Base-by-base conservation (phyloP, 2,113 vertebrate species). In the Brienomyrus brachyistius region DNA sequence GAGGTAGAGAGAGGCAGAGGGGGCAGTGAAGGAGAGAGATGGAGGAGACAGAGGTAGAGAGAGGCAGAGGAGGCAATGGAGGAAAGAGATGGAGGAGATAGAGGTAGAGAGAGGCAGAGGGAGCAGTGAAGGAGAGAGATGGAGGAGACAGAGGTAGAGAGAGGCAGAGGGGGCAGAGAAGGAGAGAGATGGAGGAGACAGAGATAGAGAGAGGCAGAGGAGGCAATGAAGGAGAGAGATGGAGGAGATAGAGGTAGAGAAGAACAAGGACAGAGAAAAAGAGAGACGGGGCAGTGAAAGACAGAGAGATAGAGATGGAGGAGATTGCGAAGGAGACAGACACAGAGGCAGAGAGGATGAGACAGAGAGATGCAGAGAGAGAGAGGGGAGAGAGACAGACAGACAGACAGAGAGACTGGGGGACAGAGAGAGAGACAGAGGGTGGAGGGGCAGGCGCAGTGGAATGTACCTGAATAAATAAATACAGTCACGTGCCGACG, bases 401-500 rank as follows among this genome's bases (percentile, higher is more conserved):
- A 27, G 10, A 47, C n/a, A 47, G 0, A 48, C 62, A 85, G 90
- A 45, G 86, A 31, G 50, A 82, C 47, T 66, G 70, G 59, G 54
- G 62, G 66, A 77, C 48, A 74, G 88, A 27, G 15, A 87, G 56
- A 52, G 54, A 8, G 56, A n/a, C 56, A 80, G 51, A 48, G 82
- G 23, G 48, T 10, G 17, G 21, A 90, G 87, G 89, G 90, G 88
- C 90, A 92, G 92, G 92, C 92, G 89, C 93, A 91, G 90, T 88
- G 91, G 90, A 90, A 74, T 87, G 80, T 90, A 92, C 92, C 91
- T 90, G 91, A 93, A 95, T 94, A 95, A 95, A 95, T 95, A 94
- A 95, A 95, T 92, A 95, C 93, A 90, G 93, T 93, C 94, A 93
- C 91, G 92, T 93, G 93, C 94, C 92, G 88, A 92, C 94, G 95